Evolutionary conservation across 2,113 vertebrate genomes (phyloP).

Genomic region (Brachyhypopomus gauderio): DNA sequence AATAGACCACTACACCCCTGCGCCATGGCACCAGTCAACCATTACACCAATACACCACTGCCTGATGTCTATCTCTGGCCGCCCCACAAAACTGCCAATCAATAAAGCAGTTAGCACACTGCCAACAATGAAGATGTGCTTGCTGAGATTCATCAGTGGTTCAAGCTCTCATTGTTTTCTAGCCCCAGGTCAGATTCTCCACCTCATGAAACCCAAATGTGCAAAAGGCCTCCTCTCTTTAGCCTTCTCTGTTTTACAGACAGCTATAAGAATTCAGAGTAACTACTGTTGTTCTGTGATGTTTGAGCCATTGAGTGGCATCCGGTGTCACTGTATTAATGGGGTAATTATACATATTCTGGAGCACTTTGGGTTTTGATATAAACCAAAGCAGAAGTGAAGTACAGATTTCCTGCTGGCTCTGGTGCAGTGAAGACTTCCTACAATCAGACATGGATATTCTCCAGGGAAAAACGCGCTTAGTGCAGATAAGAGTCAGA

Average conservation of each 20-base stretch:
- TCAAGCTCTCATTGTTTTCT: conserved; percentile 61
- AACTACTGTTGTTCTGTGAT: neutral
- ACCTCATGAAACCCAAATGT: neutral
- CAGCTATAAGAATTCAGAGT: neutral
- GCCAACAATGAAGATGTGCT: conserved; percentile 55
- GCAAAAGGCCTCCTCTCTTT: neutral
- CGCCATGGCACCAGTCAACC: too few species aligned
- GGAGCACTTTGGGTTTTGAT: neutral
- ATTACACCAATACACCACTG: conserved; percentile 41
- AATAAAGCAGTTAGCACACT: conserved; percentile 75
- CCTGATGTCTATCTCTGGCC: conserved; percentile 70
- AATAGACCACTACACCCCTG: too few species aligned
- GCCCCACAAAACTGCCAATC: conserved; percentile 66
- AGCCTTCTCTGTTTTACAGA: neutral
- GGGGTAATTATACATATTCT: neutral
- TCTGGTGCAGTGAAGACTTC: neutral
- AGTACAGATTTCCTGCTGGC: neutral
- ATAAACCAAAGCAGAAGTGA: neutral
- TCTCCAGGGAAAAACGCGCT: conserved; percentile 13
- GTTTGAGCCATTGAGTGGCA: neutral
- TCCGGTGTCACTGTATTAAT: neutral
- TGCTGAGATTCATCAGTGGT: conserved; percentile 64
- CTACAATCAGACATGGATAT: neutral
- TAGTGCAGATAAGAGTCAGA: conserved; percentile 11
- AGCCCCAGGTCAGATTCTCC: conserved; percentile 39